Percentiles rank a stretch among this genome's conserved stretches.
Evolutionary conservation across 2,888 invertebrate genomes (phyloP).

Genomic region (Merodon equestris): DNA sequence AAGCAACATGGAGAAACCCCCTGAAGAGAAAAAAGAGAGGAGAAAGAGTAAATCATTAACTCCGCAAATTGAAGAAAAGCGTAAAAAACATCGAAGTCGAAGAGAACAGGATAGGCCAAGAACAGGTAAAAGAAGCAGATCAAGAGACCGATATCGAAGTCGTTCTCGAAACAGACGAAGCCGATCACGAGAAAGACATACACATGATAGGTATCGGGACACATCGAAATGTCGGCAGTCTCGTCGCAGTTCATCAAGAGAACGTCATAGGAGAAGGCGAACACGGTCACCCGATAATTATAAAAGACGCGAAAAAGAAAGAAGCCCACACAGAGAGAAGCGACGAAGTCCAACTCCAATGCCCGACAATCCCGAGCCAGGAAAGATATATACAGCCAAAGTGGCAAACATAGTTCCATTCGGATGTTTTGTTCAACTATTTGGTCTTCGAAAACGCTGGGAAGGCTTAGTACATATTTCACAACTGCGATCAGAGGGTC

Average conservation of each 20-base stretch:
- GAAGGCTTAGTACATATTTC: slow-evolving; percentile 99
- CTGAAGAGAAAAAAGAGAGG: slow-evolving; percentile 70
- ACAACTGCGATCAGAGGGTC: slow-evolving; percentile 92
- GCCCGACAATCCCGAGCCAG: slow-evolving; percentile 87
- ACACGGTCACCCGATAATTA: slow-evolving; percentile 73
- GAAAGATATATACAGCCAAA: slow-evolving; percentile 94
- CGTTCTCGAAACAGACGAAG: slow-evolving; percentile 73
- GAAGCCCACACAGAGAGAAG: slow-evolving; percentile 70
- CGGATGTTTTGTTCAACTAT: slow-evolving; percentile 98
- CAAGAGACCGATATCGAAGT: slow-evolving; percentile 69
- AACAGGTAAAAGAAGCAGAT: slow-evolving; percentile 69
- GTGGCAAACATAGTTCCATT: slow-evolving; percentile 98
- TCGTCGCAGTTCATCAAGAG: slow-evolving; percentile 71
- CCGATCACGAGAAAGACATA: slow-evolving; percentile 59
- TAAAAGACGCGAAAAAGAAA: slow-evolving; percentile 77
- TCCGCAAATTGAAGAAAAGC: slow-evolving; percentile 66
- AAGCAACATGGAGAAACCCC: slow-evolving; percentile 78
- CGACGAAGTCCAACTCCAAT: slow-evolving; percentile 77
- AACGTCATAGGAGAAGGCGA: slow-evolving; percentile 73
- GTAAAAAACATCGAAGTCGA: slow-evolving; percentile 69
- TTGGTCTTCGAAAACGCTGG: slow-evolving; percentile 92
- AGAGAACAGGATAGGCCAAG: slow-evolving; percentile 63
- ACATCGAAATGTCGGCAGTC: slow-evolving; percentile 71
- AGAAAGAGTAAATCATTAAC: slow-evolving; percentile 55
- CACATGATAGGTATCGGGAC: slow-evolving; percentile 51